These are phyloP conservation scores for Lepidochitona cinerea DNA, from an alignment of 2,888 invertebrate genomes.

Conservation along the genomic window DNA sequence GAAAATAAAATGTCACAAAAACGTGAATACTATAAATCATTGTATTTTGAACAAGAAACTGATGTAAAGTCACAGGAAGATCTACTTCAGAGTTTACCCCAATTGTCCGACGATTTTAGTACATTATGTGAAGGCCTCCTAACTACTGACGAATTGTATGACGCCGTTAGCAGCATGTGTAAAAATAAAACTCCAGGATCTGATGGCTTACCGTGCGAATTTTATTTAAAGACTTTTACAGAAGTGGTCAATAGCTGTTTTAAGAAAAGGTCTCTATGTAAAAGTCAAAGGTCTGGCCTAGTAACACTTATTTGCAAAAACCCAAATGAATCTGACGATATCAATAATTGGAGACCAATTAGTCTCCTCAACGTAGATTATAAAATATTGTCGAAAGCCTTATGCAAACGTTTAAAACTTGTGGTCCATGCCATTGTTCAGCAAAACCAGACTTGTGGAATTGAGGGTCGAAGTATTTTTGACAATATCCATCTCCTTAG, in stretches of 20 bases:
- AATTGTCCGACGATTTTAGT: too few species aligned
- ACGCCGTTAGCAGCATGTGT: too few species aligned
- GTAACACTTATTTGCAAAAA: conserved; percentile 38
- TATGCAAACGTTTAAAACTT: conserved; percentile 26
- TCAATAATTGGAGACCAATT: conserved; percentile 41
- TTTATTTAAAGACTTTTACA: too few species aligned
- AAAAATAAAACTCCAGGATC: too few species aligned
- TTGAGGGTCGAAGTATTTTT: conserved; percentile 36
- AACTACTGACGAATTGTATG: too few species aligned
- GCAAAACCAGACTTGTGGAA: conserved; percentile 35
- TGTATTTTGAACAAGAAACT: too few species aligned
- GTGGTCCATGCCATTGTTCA: conserved; percentile 30
- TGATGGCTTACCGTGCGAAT: too few species aligned
- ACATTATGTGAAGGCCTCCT: too few species aligned
- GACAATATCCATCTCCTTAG: conserved; percentile 36
- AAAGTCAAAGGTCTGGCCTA: conserved; percentile 15
- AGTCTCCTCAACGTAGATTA: conserved; percentile 37
- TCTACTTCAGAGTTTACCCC: too few species aligned
- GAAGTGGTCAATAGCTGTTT: conserved; percentile 17
- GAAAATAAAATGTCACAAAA: too few species aligned
- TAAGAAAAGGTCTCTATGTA: conserved; percentile 16
- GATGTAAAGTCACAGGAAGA: too few species aligned
- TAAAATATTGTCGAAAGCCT: conserved; percentile 37
- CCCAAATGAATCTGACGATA: conserved; percentile 14
- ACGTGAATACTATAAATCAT: too few species aligned